Conservation (phyloP, 2,797 vertebrate genomes). For the Esox masquinongy region DNA sequence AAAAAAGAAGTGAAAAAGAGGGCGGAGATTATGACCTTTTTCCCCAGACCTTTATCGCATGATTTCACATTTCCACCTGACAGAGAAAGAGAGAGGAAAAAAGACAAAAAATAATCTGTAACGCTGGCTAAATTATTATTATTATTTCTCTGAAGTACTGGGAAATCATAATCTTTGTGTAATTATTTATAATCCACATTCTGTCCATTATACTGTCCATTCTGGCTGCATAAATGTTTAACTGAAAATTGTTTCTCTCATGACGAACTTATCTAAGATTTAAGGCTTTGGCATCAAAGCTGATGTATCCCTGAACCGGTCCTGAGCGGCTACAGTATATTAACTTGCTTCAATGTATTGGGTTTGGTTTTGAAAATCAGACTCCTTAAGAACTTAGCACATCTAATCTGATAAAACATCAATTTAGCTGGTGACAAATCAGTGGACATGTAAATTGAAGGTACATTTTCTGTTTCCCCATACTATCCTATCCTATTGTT, state of each 20-base stretch:
- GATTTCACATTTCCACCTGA: slow-evolving; percentile 1
- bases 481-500: too few species aligned
- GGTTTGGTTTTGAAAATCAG: neutral
- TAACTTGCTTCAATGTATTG: slow-evolving; percentile 19
- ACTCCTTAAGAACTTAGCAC: neutral
- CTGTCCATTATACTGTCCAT: slow-evolving; percentile 36
- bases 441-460: too few species aligned
- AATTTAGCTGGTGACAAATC: too few species aligned
- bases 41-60: slow-evolving; percentile 8
- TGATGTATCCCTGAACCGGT: slow-evolving; percentile 46
- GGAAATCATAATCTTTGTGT: slow-evolving; percentile 63
- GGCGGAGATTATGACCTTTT: slow-evolving; percentile 10
- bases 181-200: slow-evolving; percentile 71
- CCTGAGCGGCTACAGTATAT: slow-evolving; percentile 17
- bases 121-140: slow-evolving; percentile 11
- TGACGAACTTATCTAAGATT: slow-evolving; percentile 57
- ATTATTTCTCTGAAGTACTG: slow-evolving; percentile 43
- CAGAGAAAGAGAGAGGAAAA: neutral
- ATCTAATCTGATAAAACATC: neutral
- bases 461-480: too few species aligned
- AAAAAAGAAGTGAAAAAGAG: slow-evolving; percentile 34
- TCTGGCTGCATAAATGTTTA: slow-evolving; percentile 56
- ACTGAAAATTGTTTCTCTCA: slow-evolving; percentile 43
- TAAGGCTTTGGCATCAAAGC: slow-evolving; percentile 56
- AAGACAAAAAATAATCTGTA: neutral